These are phyloP conservation scores for Anastrepha ludens DNA, from an alignment of 1,140 invertebrate genomes.

Conservation along the genomic window DNA sequence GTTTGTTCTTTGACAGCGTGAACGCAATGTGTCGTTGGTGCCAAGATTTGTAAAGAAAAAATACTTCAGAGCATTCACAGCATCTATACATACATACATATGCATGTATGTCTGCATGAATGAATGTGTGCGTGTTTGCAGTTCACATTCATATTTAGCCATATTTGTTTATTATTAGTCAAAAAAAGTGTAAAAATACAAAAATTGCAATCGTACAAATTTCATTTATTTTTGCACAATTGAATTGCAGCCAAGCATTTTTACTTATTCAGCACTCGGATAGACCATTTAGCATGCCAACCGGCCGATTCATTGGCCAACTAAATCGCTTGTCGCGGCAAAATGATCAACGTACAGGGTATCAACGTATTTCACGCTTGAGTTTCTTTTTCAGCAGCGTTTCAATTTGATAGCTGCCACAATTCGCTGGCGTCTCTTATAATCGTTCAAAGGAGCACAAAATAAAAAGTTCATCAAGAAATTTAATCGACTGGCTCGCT, in stretches of 20 bases:
- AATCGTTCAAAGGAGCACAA: too few relatives aligned
- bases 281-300: background rate
- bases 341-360: background rate
- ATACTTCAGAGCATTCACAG: background rate
- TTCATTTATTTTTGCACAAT: constrained; percentile 37
- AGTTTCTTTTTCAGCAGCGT: too few relatives aligned
- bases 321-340: background rate
- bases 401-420: too few relatives aligned
- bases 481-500: too few relatives aligned
- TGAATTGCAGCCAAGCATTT: constrained; percentile 1
- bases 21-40: background rate
- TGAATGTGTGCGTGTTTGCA: background rate
- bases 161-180: constrained; percentile 20
- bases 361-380: too few relatives aligned
- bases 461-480: too few relatives aligned
- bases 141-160: background rate
- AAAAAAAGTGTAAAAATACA: background rate
- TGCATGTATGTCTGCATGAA: background rate
- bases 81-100: background rate
- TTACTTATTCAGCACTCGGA: background rate
- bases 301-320: background rate
- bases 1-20: background rate
- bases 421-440: too few relatives aligned
- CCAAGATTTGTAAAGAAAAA: too few relatives aligned
- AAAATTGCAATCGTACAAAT: background rate